Evolutionary conservation across 2,888 invertebrate species (phyloP), one percentile per base, ranked within the genome.

Genomic region (Ormyrus thymus): DNA sequence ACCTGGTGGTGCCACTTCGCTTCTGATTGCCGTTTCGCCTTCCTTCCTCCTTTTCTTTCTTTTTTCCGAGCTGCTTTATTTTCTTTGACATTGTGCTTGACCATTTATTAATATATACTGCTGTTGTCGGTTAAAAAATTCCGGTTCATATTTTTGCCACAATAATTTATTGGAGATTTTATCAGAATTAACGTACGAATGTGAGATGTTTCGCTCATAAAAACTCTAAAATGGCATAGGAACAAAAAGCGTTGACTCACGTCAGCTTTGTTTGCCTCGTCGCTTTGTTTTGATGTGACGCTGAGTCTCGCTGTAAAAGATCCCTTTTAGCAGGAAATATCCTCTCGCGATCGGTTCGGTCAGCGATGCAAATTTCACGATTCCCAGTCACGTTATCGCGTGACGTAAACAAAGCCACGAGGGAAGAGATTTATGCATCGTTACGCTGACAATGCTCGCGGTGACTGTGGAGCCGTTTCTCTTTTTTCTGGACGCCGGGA

Each of bases 381-480:
- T 78, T 29, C 51, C 13, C 59, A 76, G 82, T 84, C 85, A 85
- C 84, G 84, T 83, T 81, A 87, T 87, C 84, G 86, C 86, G 85
- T 86, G 87, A 85, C 65, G 76, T 80, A 65, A 76, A 70, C 56
- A 76, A 76, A 76, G 11, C 8, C 64, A 64, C 69, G 45, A 43
- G 6, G 13, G 11, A 15, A 45, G 29, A 68, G 51, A 61, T 61
- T 50, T 61, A 68, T 45, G 29, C 56, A n/a, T n/a, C 48, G n/a
- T 65, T 62, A 9, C 56, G 50, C 50, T 13, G 56, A 66, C 46
- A 50, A 50, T 56, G 50, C 29, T 61, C 13, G 9, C 48, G 58
- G 2, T 50, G 15, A 4, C 29, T 29, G 29, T 29, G 29, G 29
- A 29, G 29, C 29, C 4, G 29, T 29, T 29, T 29, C 29, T 29